These are phyloP conservation scores for Homarus americanus DNA, from an alignment of 1,140 invertebrate genomes.

Conservation along the genomic window DNA sequence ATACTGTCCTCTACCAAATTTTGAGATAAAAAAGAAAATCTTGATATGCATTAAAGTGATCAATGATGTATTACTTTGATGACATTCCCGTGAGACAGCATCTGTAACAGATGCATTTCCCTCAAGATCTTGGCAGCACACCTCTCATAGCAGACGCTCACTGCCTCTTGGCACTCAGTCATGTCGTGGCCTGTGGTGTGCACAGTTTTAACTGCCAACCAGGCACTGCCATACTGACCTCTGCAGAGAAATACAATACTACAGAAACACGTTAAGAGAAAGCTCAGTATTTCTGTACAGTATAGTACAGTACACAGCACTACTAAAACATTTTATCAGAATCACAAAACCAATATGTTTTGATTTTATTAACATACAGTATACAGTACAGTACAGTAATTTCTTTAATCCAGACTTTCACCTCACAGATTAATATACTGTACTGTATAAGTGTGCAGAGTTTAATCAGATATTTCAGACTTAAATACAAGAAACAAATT, in stretches of 20 bases:
- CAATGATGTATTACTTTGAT: conserved; percentile 32
- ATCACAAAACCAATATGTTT: too few species aligned
- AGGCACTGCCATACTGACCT: conserved; percentile 16
- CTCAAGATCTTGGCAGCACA: conserved; percentile 54
- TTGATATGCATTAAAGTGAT: background rate
- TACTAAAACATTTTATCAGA: too few species aligned
- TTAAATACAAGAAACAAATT: too few species aligned
- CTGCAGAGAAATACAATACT: conserved; percentile 17
- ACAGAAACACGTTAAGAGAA: too few species aligned
- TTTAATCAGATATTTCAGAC: too few species aligned
- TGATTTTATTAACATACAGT: too few species aligned
- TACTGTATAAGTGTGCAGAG: too few species aligned
- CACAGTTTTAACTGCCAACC: conserved; percentile 48
- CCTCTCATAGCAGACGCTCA: conserved; percentile 45
- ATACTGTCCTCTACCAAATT: background rate
- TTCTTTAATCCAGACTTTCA: too few species aligned
- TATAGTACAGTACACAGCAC: too few species aligned
- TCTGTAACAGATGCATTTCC: conserved; percentile 21
- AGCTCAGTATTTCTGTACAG: too few species aligned
- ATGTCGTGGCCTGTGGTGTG: conserved; percentile 59
- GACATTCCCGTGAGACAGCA: conserved; percentile 46
- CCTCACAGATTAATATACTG: too few species aligned
- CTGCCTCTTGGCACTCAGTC: conserved; percentile 36
- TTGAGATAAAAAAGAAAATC: background rate
- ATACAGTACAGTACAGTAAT: too few species aligned